Percentiles rank a stretch among this genome's conserved stretches.
phyloP scores from a whole-genome alignment of 2,113 vertebrate species.

The Prionailurus bengalensis region DNA sequence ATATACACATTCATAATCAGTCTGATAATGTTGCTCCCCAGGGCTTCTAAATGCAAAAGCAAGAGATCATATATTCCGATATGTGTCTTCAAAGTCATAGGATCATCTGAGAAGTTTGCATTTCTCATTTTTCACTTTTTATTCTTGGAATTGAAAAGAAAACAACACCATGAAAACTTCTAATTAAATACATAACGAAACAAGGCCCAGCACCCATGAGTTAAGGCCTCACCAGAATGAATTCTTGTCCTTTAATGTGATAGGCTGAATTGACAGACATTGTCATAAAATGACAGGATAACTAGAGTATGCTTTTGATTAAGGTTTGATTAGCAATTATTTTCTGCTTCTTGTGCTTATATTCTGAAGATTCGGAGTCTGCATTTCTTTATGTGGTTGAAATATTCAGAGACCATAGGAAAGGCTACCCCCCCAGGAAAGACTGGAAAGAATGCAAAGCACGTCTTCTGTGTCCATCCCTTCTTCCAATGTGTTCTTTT shows the following conservation, averaged over 20 bases:
- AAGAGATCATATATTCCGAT: conserved; percentile 74
- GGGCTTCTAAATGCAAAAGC: conserved; percentile 75
- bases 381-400: conserved; percentile 50
- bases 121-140: conserved; percentile 69
- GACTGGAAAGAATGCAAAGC: neutral
- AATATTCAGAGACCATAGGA: conserved; percentile 1
- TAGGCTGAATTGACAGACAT: conserved; percentile 36
- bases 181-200: conserved; percentile 74
- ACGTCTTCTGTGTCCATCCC: neutral
- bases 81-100: conserved; percentile 72
- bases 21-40: conserved; percentile 72
- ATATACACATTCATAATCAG: conserved; percentile 74
- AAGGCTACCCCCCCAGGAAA: neutral
- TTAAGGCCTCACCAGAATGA: conserved; percentile 27
- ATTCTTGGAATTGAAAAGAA: conserved; percentile 72
- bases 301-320: conserved; percentile 51
- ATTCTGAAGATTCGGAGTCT: neutral
- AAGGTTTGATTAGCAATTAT: conserved; percentile 63
- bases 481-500: neutral
- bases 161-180: conserved; percentile 59
- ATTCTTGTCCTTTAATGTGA: conserved; percentile 47
- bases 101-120: conserved; percentile 61
- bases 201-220: neutral
- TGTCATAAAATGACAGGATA: conserved; percentile 63
- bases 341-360: neutral